phyloP scores from a whole-genome alignment of 1,140 invertebrate genomes.

The Diprion similis region DNA sequence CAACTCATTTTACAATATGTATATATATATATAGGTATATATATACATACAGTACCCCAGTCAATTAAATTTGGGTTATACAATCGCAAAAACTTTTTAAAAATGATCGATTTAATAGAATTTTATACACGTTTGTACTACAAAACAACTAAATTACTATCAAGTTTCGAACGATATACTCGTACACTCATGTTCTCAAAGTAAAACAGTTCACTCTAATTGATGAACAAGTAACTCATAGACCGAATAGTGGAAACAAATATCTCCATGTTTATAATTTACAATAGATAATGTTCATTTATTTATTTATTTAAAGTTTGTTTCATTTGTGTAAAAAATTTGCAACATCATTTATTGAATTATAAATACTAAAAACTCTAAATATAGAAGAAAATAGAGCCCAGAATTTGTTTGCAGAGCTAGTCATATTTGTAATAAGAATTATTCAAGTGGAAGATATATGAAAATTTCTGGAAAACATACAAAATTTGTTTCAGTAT shows the following conservation, averaged over 20 bases:
- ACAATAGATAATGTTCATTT: neutral
- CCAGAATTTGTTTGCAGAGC: neutral
- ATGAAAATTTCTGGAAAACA: neutral
- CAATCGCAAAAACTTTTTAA: neutral
- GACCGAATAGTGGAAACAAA: neutral
- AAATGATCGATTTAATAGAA: neutral
- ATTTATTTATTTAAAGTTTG: neutral
- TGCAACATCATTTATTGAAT: neutral
- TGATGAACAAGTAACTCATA: neutral
- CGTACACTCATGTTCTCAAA: neutral
- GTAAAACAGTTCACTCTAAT: neutral
- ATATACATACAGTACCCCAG: neutral
- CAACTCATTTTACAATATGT: neutral
- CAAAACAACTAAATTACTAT: neutral
- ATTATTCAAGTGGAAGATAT: neutral
- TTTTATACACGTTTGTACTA: neutral
- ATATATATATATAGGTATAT: neutral
- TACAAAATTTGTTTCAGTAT: neutral
- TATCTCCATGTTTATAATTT: neutral
- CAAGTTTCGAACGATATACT: neutral
- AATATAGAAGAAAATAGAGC: neutral
- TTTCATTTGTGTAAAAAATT: slow-evolving; percentile 1
- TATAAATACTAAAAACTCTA: neutral
- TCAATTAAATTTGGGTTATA: neutral
- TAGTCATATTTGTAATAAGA: neutral